Percentiles rank a stretch among this genome's conserved stretches.
phyloP scores from a whole-genome alignment of 2,113 vertebrate genomes.

The Gymnocephalus cernua region DNA sequence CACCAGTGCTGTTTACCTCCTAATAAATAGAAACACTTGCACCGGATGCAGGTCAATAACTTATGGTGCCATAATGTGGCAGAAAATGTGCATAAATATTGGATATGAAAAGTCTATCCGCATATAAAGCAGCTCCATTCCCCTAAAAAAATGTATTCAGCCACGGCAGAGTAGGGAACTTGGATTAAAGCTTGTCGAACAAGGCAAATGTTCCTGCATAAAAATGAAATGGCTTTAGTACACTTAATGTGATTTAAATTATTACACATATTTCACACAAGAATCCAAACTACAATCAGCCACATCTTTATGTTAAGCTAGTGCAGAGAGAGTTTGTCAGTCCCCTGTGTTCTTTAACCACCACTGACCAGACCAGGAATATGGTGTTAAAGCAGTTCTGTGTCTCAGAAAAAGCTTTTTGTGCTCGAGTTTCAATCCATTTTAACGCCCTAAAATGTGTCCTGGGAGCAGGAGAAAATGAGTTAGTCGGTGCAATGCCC shows the following conservation, averaged over 20 bases:
- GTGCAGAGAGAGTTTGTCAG: not conserved
- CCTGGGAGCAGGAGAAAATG: constrained; percentile 69
- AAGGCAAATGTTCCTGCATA: constrained; percentile 9
- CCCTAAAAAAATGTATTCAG: constrained; percentile 6
- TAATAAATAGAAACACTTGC: constrained; percentile 30
- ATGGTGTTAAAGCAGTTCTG: constrained; percentile 51
- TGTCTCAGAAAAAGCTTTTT: constrained; percentile 60
- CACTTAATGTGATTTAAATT: constrained; percentile 49
- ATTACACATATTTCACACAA: constrained; percentile 34
- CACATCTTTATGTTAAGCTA: not conserved
- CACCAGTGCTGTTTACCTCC: constrained; percentile 5
- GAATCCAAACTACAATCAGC: constrained; percentile 13
- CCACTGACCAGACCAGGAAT: constrained; percentile 43
- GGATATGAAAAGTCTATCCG: constrained; percentile 13
- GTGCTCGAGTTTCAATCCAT: constrained; percentile 67
- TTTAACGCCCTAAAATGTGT: constrained; percentile 68
- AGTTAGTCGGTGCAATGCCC: constrained; percentile 53
- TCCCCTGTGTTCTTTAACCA: constrained; percentile 22
- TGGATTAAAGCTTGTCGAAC: constrained; percentile 42
- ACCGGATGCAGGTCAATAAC: constrained; percentile 21
- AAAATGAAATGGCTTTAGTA: constrained; percentile 15
- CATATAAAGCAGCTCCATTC: constrained; percentile 1
- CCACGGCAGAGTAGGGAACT: not conserved
- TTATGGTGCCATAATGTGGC: not conserved
- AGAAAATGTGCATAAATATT: constrained; percentile 35